Evolutionary conservation across 2,888 invertebrate genomes (phyloP).

Genomic region (Trachelus stipa): DNA sequence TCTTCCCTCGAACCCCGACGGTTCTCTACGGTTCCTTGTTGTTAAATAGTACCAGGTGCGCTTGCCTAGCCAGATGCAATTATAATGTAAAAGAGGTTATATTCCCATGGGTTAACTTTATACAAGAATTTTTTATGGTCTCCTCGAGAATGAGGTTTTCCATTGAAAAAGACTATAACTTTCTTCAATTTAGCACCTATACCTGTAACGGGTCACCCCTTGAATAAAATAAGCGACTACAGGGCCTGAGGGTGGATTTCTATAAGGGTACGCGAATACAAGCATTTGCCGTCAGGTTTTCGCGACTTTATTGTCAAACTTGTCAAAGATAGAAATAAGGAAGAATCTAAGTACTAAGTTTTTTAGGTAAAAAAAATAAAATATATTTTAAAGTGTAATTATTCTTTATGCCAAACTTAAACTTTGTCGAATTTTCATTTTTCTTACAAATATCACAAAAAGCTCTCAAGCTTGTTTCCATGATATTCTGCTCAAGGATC

Average conservation of each 20-base stretch:
- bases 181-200: background rate
- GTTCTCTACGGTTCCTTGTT: background rate
- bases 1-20: background rate
- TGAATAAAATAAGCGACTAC: background rate
- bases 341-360: background rate
- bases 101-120: background rate
- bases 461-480: background rate
- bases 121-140: background rate
- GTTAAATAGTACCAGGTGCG: background rate
- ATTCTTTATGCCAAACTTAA: background rate
- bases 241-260: background rate
- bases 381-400: background rate
- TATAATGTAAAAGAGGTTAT: background rate
- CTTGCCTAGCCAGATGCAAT: background rate
- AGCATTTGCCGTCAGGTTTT: background rate
- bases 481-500: background rate
- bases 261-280: background rate
- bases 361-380: no score
- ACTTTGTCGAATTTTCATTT: background rate
- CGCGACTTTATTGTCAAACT: background rate
- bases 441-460: background rate
- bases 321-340: background rate
- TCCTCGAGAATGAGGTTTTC: background rate
- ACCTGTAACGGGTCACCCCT: background rate
- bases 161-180: background rate